These are phyloP conservation scores for Alca torda DNA, from an alignment of 2,797 vertebrate species.

Conservation along the genomic window DNA sequence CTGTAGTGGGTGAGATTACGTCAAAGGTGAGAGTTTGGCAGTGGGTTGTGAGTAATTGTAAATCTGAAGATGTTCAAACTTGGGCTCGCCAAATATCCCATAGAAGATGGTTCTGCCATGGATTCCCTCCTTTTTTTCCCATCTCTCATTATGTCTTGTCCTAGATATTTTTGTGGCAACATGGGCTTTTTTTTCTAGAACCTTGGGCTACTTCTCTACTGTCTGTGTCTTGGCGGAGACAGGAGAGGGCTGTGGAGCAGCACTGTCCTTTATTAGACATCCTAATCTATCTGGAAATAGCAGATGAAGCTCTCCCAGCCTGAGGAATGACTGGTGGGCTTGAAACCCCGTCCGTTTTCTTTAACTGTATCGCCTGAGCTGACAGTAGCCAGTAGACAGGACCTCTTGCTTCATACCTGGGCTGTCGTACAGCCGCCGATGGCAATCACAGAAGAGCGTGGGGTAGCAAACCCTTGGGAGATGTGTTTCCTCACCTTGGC, in stretches of 20 bases:
- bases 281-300: neutral
- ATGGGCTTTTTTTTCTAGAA: neutral
- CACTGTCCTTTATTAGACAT: neutral
- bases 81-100: rapidly evolving
- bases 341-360: neutral
- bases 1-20: neutral
- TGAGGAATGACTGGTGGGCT: neutral
- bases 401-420: neutral
- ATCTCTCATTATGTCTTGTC: neutral
- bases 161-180: neutral
- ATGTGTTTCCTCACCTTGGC: neutral
- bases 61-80: neutral
- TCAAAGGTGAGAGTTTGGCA: neutral
- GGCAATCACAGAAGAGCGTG: neutral
- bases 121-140: neutral
- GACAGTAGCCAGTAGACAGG: neutral
- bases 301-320: neutral
- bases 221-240: neutral
- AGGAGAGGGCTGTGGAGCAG: neutral
- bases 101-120: neutral
- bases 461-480: neutral
- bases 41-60: neutral
- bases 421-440: neutral
- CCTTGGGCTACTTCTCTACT: neutral
- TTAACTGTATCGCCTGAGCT: neutral